Base-by-base conservation (phyloP, 1,140 invertebrate genomes). In the Monomorium pharaonis region DNA sequence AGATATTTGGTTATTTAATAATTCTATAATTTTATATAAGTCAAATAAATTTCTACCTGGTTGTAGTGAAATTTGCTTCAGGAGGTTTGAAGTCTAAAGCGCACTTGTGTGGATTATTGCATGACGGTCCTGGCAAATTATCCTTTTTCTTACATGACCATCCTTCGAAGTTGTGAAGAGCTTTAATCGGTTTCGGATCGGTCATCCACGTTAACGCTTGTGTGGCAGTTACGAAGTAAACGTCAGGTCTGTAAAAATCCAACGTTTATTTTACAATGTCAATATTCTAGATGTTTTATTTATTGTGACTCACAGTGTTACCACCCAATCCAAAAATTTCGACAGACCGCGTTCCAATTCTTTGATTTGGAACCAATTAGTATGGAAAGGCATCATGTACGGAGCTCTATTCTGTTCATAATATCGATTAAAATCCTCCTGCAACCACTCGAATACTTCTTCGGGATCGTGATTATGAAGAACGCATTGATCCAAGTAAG, bases 371-470 rank as follows among this genome's bases (percentile, higher is more conserved):
- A 99, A 99, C 98, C 98, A 99, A 94, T 98, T 99, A 12, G 98
- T 98, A 88, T 98, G 98, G 96, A 99, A 98, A 6, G 98, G 97
- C 97, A 99, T 98, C 97, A 98, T 98, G 92, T 99, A 98, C 0
- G 98, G 98, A 1, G 98, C 98, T 86, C 97, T 96, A 93, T 98
- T 98, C 92, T 98, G 97, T 49, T 97, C 97, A 91, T 98, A 98
- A 92, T 98, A 97, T 37, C 98, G 95, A 60, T 96, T 96, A 93
- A 99, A 99, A 93, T 99, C 98, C 95, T 99, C 98, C 92, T 98
- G 97, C 1, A 99, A 95, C 98, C 98, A 99, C 91, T 98, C 97
- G 47, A 98, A 96, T 18, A 99, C 98, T 92, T 98, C 98, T 74
- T 98, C 96, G 14, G 97, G 96, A 91, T 98, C 98, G 88, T 98